Percentiles rank a stretch among this genome's conserved stretches.
phyloP scores from a whole-genome alignment of 2,113 vertebrate species.

The Coryphaenoides rupestris region DNA sequence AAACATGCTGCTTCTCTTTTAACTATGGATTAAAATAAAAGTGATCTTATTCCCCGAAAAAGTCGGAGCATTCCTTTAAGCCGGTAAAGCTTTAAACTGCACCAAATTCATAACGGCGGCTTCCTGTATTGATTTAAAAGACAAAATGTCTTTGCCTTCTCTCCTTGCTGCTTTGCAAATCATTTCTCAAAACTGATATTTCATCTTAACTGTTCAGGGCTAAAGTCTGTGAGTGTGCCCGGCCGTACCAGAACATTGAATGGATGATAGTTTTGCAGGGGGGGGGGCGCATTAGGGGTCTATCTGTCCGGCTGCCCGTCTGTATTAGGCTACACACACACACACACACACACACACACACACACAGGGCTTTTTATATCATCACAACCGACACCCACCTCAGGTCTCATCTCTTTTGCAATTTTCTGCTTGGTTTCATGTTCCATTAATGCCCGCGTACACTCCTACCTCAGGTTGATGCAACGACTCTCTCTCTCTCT shows the following conservation, averaged over 20 bases:
- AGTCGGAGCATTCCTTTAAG: too few species aligned
- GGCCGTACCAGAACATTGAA: slow-evolving; percentile 30
- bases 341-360: too few species aligned
- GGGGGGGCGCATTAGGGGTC: not conserved
- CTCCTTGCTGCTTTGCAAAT: too few species aligned
- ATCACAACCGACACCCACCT: slow-evolving; percentile 54
- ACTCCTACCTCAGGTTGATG: slow-evolving; percentile 30
- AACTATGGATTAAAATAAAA: too few species aligned
- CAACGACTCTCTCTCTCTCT: slow-evolving; percentile 27
- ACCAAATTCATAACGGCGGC: too few species aligned
- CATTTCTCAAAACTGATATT: too few species aligned
- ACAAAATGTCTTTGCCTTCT: too few species aligned
- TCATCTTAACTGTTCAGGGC: too few species aligned
- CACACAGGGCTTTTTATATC: slow-evolving; percentile 59
- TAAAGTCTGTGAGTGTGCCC: not conserved
- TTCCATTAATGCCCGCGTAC: slow-evolving; percentile 65
- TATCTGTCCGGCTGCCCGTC: slow-evolving; percentile 42
- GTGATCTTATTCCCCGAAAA: too few species aligned
- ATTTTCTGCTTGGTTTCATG: slow-evolving; percentile 75
- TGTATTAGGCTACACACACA: slow-evolving; percentile 60
- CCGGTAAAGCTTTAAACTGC: too few species aligned
- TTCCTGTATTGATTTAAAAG: too few species aligned
- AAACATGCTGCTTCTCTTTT: too few species aligned
- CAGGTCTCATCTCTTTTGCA: slow-evolving; percentile 66
- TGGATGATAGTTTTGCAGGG: slow-evolving; percentile 43